Evolutionary conservation across 37 sponge, comb jelly and placozoan species (phyloP), one percentile per base, ranked within the genome.

Genomic region (Theonella swinhoei): DNA sequence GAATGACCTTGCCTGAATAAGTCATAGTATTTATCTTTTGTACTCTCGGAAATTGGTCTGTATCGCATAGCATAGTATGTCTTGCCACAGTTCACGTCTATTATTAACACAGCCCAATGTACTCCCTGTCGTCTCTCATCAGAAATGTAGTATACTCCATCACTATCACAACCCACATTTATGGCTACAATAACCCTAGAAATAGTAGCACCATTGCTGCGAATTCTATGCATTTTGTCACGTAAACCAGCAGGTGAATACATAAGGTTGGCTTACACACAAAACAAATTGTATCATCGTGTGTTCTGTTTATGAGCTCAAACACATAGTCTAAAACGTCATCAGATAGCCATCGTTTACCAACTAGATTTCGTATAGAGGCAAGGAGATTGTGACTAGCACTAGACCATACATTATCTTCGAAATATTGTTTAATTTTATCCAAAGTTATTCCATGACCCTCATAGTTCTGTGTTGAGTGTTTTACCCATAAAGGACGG

Each of bases 21-120:
- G 42, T 75, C 54, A 75, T 42, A 38, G 54, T 42, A 42, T 59
- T 40, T 75, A 23, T 75, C 58, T 42, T 75, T 75, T 75, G 76
- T 75, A 31, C 30, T 42, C 26, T 38, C 26, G n/a, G 76, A 75
- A 75, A 75, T 22, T 42, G 76, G 76, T 42, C 76, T 39, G 30
- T 43, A 75, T 39, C 25, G 31, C 42, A 75, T 4, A 23, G 76
- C 54, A 40, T 75, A 66, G 26, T 66, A 66, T 23, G 67, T n/a
- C 7, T 8, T 24, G n/a, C 26, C 25, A 66, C n/a, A 26, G 8
- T 9, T n/a, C 26, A 66, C 17, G 67, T 66, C 67, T n/a, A 66
- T 25, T 66, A 24, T 24, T 25, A 66, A 29, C 26, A 66, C 8
- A 66, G 26, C 67, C 67, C 67, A 66, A 29, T 66, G 67, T 26